Conservation (phyloP, 2,113 vertebrate species). For the Platichthys flesus region DNA sequence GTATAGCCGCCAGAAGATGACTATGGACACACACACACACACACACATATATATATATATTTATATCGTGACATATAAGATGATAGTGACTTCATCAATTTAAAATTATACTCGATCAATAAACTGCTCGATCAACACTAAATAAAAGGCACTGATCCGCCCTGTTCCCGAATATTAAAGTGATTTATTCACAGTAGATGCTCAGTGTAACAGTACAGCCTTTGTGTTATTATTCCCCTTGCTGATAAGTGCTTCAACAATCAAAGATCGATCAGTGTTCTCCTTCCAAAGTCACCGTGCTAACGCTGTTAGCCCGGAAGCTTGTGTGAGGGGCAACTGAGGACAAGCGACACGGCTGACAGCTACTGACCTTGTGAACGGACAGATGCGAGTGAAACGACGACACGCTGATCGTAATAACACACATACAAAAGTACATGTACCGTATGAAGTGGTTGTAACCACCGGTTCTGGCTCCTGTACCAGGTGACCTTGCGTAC, state of each 20-base stretch:
- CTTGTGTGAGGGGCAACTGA: conserved; percentile 31
- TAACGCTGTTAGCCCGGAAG: conserved; percentile 31
- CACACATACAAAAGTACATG: accelerated
- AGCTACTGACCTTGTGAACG: not conserved
- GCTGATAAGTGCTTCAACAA: not conserved
- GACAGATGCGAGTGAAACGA: not conserved
- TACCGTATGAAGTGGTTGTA: accelerated
- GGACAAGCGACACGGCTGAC: conserved; percentile 13
- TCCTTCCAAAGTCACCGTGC: conserved; percentile 23
- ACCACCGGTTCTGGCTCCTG: not conserved
- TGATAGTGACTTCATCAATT: no score
- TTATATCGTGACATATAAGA: no score
- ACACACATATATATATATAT: no score
- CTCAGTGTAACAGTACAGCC: not conserved
- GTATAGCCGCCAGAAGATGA: no score
- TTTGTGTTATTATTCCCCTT: not conserved
- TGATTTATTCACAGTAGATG: not conserved
- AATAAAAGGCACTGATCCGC: no score
- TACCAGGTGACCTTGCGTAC: conserved; percentile 71
- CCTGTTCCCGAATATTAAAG: not conserved
- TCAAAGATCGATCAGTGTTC: not conserved
- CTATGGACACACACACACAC: no score
- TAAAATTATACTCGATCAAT: no score
- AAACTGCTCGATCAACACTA: no score
- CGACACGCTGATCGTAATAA: accelerated